phyloP scores from a whole-genome alignment of 2,113 vertebrate genomes.

The Terrapene triunguis region DNA sequence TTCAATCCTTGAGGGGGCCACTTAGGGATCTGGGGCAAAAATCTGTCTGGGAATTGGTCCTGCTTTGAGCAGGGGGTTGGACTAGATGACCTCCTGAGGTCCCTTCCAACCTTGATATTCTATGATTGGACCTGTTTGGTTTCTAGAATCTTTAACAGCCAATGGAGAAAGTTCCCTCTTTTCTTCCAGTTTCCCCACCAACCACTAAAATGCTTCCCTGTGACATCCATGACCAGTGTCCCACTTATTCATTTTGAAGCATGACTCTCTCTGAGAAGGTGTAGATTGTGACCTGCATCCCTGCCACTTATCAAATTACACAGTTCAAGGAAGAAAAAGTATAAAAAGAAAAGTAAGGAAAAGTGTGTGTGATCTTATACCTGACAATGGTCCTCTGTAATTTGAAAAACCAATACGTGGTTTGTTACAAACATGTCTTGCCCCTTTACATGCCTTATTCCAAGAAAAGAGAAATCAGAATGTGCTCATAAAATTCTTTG shows the following conservation, averaged over 20 bases:
- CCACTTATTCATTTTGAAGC: neutral
- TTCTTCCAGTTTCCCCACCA: neutral
- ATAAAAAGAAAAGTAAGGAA: neutral
- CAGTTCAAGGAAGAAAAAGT: neutral
- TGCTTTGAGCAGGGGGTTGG: no score
- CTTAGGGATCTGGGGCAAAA: no score
- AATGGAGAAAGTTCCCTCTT: neutral
- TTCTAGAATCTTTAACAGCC: neutral
- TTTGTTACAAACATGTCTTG: neutral
- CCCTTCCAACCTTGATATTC: no score
- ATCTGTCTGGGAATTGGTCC: no score
- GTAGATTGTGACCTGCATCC: neutral
- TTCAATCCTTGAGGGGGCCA: no score
- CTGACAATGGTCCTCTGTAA: neutral
- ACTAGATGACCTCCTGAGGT: no score
- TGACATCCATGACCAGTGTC: neutral
- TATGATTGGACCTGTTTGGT: neutral
- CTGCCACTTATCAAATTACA: neutral
- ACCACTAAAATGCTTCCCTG: neutral
- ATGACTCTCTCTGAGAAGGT: neutral
- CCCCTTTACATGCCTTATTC: neutral
- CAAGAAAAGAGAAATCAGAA: neutral
- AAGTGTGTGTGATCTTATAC: neutral
- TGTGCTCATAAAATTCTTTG: neutral
- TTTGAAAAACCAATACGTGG: neutral